Evolutionary conservation across 2,888 invertebrate species (phyloP).

Genomic region (Cryptocephalus moraei): DNA sequence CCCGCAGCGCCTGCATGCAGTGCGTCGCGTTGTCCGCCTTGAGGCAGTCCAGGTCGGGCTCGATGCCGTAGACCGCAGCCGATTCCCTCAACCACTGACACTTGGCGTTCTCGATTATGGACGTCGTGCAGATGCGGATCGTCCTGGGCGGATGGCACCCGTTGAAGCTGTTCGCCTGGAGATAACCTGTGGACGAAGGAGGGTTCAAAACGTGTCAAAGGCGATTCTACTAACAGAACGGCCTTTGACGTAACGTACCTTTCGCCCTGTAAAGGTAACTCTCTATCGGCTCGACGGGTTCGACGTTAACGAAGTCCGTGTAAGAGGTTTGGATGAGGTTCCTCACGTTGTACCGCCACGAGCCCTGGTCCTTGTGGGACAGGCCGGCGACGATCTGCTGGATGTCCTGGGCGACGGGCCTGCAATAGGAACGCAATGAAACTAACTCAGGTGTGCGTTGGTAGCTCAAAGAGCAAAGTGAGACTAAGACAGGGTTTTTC

Average conservation of each 20-base stretch:
- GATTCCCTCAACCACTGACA: conserved; percentile 72
- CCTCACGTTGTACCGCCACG: conserved; percentile 50
- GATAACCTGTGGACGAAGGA: conserved; percentile 32
- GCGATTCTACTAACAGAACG: conserved; percentile 29
- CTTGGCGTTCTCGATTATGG: conserved; percentile 60
- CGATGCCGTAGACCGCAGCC: conserved; percentile 61
- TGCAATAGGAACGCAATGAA: conserved; percentile 18
- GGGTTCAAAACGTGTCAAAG: conserved; percentile 16
- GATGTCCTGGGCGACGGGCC: conserved; percentile 41
- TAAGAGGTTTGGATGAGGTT: conserved; percentile 51
- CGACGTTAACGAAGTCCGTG: conserved; percentile 42
- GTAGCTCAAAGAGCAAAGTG: no score
- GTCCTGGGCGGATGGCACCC: conserved; percentile 59
- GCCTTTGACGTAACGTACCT: conserved; percentile 20
- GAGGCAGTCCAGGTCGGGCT: conserved; percentile 72
- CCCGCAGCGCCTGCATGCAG: conserved; percentile 58
- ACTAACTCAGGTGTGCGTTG: no score
- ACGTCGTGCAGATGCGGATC: conserved; percentile 53
- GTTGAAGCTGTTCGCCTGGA: conserved; percentile 56
- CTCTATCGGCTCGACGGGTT: conserved; percentile 51
- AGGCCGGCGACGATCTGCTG: conserved; percentile 41
- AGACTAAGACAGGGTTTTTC: no score
- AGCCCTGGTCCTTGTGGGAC: conserved; percentile 30
- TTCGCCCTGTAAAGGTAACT: conserved; percentile 55
- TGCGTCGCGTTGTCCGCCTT: conserved; percentile 47